Evolutionary conservation across 2,797 vertebrate genomes (phyloP).

Genomic region (Rhinogobio ventralis): DNA sequence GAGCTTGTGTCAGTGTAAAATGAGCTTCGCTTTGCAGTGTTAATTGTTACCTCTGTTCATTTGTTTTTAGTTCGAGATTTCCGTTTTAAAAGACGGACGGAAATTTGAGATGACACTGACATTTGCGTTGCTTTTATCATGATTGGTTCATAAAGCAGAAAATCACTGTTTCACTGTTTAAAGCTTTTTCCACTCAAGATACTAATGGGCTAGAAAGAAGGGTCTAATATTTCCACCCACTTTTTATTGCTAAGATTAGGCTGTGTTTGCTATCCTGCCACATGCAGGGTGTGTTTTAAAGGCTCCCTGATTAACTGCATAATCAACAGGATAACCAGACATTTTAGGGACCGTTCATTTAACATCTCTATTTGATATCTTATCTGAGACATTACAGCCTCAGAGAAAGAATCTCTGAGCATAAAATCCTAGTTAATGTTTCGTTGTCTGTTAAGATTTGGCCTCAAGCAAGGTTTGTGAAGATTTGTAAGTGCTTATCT

Average conservation of each 20-base stretch:
- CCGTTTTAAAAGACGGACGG: neutral
- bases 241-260: conserved; percentile 41
- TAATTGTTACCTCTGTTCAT: conserved; percentile 15
- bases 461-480: conserved; percentile 19
- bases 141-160: conserved; percentile 25
- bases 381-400: conserved; percentile 4
- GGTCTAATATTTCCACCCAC: conserved; percentile 46
- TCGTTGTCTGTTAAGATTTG: conserved; percentile 13
- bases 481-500: conserved; percentile 14
- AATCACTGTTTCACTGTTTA: conserved; percentile 15
- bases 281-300: conserved; percentile 30
- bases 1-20: conserved; percentile 28
- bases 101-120: conserved; percentile 21
- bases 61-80: conserved; percentile 5
- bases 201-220: conserved; percentile 51
- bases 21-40: conserved; percentile 12
- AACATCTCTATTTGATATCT: conserved; percentile 7
- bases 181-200: conserved; percentile 39
- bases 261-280: conserved; percentile 30
- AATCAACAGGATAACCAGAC: conserved; percentile 17
- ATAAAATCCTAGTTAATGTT: conserved; percentile 15
- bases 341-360: conserved; percentile 27
- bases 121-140: conserved; percentile 13
- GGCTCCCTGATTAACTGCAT: neutral
- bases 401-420: neutral